Evolutionary conservation across 2,888 invertebrate genomes (phyloP), one percentile per base, ranked within the genome.

Genomic region (Aethes cnicana): DNA sequence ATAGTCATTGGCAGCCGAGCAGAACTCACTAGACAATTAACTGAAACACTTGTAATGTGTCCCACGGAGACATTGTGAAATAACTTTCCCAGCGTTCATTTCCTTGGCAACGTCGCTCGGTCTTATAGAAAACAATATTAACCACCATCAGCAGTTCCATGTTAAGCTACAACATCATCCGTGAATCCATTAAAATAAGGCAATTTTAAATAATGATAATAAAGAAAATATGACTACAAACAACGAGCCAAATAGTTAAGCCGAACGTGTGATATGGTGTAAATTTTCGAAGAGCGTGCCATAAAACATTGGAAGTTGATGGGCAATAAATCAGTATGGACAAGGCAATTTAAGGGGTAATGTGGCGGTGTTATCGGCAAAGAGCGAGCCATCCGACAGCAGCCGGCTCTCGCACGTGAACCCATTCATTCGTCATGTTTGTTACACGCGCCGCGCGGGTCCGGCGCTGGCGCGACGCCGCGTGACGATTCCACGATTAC

Each of bases 351-450:
- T 57, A 56, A 57, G 59, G 39, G 57, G 56, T 59, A 47, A 54
- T 61, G 57, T 46, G 47, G 55, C 53, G 32, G 39, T 56, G 28
- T 42, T 54, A 49, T 46, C 37, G 46, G 32, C 46, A 52, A 46
- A 52, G 30, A 39, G 26, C 28, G 46, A 26, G 32, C 44, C 54
- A 47, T 49, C 55, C 56, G 54, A 52, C 59, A 56, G 53, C 53
- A 55, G 55, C 43, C 55, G 56, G 57, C 58, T 55, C 55, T 55
- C 53, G 61, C 79, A 81, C 78, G 81, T 81, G 82, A 76, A 75
- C 69, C 77, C 86, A 84, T 85, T 85, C 85, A 86, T 79, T 73
- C 75, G 80, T 82, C 81, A 84, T 77, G 73, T 77, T 72, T 77
- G 73, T 77, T 72, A 68, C 78, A 81, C 77, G 84, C 74, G 77